Evolutionary conservation across 1,140 invertebrate species (phyloP).

Genomic region (Zaprionus vittiger): DNA sequence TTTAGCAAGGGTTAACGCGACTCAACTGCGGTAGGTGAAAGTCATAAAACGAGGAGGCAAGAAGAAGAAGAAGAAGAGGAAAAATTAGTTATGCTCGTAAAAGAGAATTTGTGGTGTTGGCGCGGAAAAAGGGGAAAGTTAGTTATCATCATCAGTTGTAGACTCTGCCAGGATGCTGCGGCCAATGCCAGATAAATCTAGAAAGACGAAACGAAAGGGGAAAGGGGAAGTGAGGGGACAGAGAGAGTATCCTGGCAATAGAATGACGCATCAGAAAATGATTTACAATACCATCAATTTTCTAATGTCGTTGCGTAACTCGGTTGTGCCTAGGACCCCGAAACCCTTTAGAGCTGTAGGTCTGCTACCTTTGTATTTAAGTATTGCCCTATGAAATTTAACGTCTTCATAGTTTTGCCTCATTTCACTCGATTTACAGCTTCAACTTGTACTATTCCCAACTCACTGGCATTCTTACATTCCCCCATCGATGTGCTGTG

Average conservation of each 20-base stretch:
- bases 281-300: background rate
- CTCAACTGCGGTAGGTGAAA: slow-evolving; percentile 73
- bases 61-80: background rate
- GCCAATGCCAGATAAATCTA: background rate
- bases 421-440: background rate
- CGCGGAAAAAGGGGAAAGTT: slow-evolving; percentile 1
- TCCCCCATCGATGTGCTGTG: slow-evolving; percentile 2
- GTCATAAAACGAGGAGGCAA: slow-evolving; percentile 48
- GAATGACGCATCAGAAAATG: slow-evolving; percentile 5
- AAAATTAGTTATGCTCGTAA: slow-evolving; percentile 76
- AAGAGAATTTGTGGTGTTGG: slow-evolving; percentile 42
- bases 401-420: background rate
- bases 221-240: background rate
- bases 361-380: background rate
- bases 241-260: background rate
- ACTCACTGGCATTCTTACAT: slow-evolving; percentile 9
- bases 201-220: background rate
- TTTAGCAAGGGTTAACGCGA: slow-evolving; percentile 62
- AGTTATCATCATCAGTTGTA: slow-evolving; percentile 8
- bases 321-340: background rate
- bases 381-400: background rate
- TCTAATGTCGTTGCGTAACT: slow-evolving; percentile 1
- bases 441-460: background rate
- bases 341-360: background rate
- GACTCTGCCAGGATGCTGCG: slow-evolving; percentile 23